These are phyloP conservation scores for Apamea epomidion DNA, from an alignment of 2,888 invertebrate genomes.

Conservation along the genomic window DNA sequence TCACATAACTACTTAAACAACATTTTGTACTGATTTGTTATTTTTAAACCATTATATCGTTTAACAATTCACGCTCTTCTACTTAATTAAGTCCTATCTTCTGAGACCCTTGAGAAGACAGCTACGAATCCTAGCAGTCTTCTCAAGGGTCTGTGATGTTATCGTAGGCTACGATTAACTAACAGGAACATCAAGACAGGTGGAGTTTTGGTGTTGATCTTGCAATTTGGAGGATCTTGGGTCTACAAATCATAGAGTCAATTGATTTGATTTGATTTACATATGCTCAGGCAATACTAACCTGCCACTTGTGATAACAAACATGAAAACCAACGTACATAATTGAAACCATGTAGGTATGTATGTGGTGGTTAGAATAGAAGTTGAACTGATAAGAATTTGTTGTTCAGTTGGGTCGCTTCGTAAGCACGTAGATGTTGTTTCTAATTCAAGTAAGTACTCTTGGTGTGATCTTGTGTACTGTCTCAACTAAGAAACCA, in stretches of 20 bases:
- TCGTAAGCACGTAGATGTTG: not conserved
- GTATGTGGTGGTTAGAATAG: not conserved
- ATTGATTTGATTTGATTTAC: conserved; percentile 17
- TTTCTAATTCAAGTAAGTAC: not conserved
- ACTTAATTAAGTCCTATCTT: too few species aligned
- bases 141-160: too few species aligned
- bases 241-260: not conserved
- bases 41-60: not conserved
- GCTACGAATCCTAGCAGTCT: not conserved
- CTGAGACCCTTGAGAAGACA: too few species aligned
- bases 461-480: not conserved
- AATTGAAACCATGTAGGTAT: not conserved
- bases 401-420: not conserved
- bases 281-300: not conserved
- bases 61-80: too few species aligned
- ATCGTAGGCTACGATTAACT: too few species aligned
- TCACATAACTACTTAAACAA: not conserved
- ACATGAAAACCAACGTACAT: not conserved
- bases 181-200: not conserved
- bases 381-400: too few species aligned
- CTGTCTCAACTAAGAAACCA: not conserved
- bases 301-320: not conserved
- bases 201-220: not conserved
- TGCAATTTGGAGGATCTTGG: not conserved
- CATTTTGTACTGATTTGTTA: not conserved